Percentiles rank a stretch among this genome's conserved stretches.
Evolutionary conservation across 2,888 invertebrate species (phyloP).

Genomic region (Autographa pulchrina): DNA sequence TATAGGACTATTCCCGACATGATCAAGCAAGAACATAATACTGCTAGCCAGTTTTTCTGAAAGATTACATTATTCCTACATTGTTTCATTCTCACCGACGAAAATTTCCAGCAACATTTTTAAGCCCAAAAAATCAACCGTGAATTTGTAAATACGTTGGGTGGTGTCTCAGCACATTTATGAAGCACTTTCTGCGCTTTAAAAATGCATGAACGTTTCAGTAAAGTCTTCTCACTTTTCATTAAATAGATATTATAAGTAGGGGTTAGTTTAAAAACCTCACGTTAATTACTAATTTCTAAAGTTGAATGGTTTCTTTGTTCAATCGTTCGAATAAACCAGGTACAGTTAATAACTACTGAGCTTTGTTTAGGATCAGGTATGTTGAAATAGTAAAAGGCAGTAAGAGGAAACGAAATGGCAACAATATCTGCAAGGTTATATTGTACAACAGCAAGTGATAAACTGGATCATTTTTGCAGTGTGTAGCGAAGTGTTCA

Average conservation of each 20-base stretch:
- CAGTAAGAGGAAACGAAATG: slow-evolving; percentile 27
- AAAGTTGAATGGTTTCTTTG: not conserved
- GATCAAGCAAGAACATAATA: too few species aligned
- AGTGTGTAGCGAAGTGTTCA: slow-evolving; percentile 27
- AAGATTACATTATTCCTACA: slow-evolving; percentile 17
- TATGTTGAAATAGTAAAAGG: slow-evolving; percentile 43
- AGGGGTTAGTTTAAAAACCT: not conserved
- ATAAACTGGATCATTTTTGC: slow-evolving; percentile 37
- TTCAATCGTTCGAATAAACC: not conserved
- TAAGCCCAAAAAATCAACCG: slow-evolving; percentile 25
- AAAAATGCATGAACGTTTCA: slow-evolving; percentile 46
- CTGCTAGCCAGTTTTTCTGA: not conserved
- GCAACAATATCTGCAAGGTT: slow-evolving; percentile 46
- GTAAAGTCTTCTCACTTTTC: slow-evolving; percentile 17
- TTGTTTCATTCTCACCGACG: slow-evolving; percentile 33
- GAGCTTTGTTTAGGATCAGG: slow-evolving; percentile 20
- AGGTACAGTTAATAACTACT: slow-evolving; percentile 26
- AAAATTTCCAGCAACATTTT: slow-evolving; percentile 43
- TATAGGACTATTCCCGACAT: too few species aligned
- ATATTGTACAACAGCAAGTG: slow-evolving; percentile 36
- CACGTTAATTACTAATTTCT: not conserved
- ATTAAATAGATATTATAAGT: slow-evolving; percentile 21
- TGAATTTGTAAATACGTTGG: slow-evolving; percentile 38
- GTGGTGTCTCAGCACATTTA: slow-evolving; percentile 22
- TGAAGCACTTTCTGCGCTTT: slow-evolving; percentile 29